Conservation (phyloP, 2,113 vertebrate genomes). For the Regulus satrapa region DNA sequence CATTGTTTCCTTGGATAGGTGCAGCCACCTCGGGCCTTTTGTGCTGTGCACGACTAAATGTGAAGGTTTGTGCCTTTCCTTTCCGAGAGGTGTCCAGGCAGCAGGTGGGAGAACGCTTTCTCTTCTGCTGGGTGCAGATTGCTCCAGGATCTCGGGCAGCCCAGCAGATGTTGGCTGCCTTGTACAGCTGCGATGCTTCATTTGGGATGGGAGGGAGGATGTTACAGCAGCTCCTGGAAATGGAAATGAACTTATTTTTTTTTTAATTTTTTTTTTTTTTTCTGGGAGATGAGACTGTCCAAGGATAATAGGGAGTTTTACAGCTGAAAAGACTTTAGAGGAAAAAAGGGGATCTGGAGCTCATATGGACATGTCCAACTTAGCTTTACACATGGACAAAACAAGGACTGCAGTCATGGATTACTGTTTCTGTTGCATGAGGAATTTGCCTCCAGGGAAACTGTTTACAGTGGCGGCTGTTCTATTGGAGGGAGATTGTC, state of each 20-base stretch:
- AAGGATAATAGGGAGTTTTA: background rate
- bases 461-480: background rate
- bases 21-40: accelerated
- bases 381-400: background rate
- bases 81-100: background rate
- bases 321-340: background rate
- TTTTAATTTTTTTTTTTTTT: background rate
- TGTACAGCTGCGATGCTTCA: background rate
- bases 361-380: background rate
- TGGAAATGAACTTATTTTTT: background rate
- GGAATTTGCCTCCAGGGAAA: background rate
- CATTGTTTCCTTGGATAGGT: background rate
- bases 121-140: background rate
- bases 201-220: background rate
- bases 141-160: background rate
- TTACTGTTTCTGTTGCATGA: background rate
- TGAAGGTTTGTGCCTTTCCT: background rate
- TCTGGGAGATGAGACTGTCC: background rate
- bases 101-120: background rate
- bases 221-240: background rate
- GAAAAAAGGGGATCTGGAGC: background rate
- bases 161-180: background rate
- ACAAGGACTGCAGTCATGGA: background rate
- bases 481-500: background rate
- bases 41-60: background rate